Conservation (phyloP, 2,888 invertebrate species). For the Acleris cristana region DNA sequence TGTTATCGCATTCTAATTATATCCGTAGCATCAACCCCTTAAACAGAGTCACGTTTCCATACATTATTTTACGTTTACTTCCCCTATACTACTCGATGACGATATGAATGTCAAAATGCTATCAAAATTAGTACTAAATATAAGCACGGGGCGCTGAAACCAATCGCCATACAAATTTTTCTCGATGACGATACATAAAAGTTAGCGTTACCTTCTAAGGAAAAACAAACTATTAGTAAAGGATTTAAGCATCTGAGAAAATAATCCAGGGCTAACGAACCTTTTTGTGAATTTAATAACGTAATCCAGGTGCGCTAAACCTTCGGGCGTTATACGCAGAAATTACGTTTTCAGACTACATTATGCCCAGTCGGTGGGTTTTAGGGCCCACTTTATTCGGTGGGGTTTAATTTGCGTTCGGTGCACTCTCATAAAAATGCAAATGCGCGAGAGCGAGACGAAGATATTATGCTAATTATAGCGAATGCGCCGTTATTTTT, state of each 20-base stretch:
- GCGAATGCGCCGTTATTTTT: slow-evolving; percentile 37
- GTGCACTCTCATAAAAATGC: slow-evolving; percentile 62
- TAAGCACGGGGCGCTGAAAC: no score
- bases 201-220: no score
- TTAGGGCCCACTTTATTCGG: slow-evolving; percentile 7
- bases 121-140: no score
- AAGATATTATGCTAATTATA: slow-evolving; percentile 37
- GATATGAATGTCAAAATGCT: no score
- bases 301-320: slow-evolving; percentile 19
- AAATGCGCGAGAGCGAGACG: slow-evolving; percentile 45
- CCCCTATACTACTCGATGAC: no score
- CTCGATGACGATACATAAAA: no score
- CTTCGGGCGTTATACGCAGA: slow-evolving; percentile 8
- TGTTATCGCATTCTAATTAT: no score
- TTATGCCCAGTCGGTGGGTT: slow-evolving; percentile 3
- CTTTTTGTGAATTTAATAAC: slow-evolving; percentile 16
- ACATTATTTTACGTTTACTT: no score
- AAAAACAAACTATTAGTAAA: no score
- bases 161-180: no score
- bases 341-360: slow-evolving; percentile 10
- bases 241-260: neutral
- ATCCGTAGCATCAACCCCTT: no score
- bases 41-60: no score
- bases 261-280: slow-evolving; percentile 8
- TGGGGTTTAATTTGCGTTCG: slow-evolving; percentile 43